Evolutionary conservation across 2,888 invertebrate genomes (phyloP).

Genomic region (Dolichopus griseipennis): DNA sequence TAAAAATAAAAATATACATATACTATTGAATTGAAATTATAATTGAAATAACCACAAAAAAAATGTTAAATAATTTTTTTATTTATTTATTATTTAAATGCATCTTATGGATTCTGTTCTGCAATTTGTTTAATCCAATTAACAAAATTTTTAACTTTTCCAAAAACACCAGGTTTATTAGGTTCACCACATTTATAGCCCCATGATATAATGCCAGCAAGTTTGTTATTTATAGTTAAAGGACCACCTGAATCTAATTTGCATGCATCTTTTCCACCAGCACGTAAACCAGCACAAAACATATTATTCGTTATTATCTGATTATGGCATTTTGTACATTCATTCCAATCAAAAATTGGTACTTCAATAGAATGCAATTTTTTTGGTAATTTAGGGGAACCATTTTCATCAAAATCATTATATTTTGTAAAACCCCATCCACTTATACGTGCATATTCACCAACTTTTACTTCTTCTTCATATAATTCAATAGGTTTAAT

Average conservation of each 20-base stretch:
- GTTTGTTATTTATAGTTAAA: constrained; percentile 22
- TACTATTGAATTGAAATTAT: too few relatives aligned
- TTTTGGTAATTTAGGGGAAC: constrained; percentile 18
- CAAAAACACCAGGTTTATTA: constrained; percentile 43
- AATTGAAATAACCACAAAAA: too few relatives aligned
- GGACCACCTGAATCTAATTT: constrained; percentile 35
- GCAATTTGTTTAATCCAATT: constrained; percentile 23
- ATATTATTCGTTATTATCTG: not conserved
- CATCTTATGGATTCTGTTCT: not conserved
- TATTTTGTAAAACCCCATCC: constrained; percentile 13
- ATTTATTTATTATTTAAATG: too few relatives aligned
- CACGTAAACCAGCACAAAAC: constrained; percentile 8
- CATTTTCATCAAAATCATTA: constrained; percentile 21
- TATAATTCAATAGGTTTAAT: constrained; percentile 41
- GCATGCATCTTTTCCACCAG: constrained; percentile 37
- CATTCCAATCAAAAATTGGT: not conserved
- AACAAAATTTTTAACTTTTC: constrained; percentile 30
- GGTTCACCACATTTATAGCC: constrained; percentile 40
- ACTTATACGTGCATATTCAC: constrained; percentile 8
- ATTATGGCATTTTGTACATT: constrained; percentile 11
- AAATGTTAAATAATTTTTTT: too few relatives aligned
- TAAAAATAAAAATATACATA: too few relatives aligned
- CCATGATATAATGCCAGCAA: constrained; percentile 41
- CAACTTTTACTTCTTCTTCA: constrained; percentile 19
- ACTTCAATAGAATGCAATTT: not conserved